These are phyloP conservation scores for Desoria tigrina DNA, from an alignment of 2,888 invertebrate genomes.

Conservation along the genomic window DNA sequence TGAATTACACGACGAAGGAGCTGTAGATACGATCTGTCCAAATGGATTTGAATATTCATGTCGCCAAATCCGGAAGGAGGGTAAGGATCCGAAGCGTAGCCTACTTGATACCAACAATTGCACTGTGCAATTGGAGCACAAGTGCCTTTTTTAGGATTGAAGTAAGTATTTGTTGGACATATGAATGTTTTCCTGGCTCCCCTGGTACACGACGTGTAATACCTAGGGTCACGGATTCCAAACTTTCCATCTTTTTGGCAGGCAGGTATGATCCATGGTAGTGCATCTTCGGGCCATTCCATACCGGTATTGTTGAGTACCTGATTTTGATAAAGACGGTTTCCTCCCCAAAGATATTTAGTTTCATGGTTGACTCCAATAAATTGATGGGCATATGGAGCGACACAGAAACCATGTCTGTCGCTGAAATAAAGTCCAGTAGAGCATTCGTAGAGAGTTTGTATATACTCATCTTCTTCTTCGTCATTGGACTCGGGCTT, in stretches of 20 bases:
- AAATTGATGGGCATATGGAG: slow-evolving; percentile 42
- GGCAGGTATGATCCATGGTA: slow-evolving; percentile 39
- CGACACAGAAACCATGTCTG: slow-evolving; percentile 46
- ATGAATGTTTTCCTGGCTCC: slow-evolving; percentile 28
- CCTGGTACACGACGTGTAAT: slow-evolving; percentile 35
- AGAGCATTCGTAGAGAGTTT: slow-evolving; percentile 40
- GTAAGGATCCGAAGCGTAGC: slow-evolving; percentile 38
- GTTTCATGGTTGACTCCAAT: slow-evolving; percentile 33
- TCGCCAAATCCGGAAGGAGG: slow-evolving; percentile 15
- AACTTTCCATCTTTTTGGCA: slow-evolving; percentile 39
- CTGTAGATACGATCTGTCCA: slow-evolving; percentile 44
- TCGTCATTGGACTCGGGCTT: slow-evolving; percentile 17
- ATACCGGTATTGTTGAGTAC: slow-evolving; percentile 12
- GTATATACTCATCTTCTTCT: slow-evolving; percentile 38
- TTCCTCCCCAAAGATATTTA: slow-evolving; percentile 39
- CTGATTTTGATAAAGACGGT: slow-evolving; percentile 16
- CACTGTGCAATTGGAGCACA: slow-evolving; percentile 40
- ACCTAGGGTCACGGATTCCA: slow-evolving; percentile 42
- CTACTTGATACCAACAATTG: slow-evolving; percentile 48
- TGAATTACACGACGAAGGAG: slow-evolving; percentile 31
- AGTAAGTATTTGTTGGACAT: slow-evolving; percentile 50
- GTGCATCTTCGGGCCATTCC: slow-evolving; percentile 8
- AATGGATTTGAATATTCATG: slow-evolving; percentile 42
- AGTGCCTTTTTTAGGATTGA: slow-evolving; percentile 30
- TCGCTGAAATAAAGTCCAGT: slow-evolving; percentile 42